Evolutionary conservation across 2,888 invertebrate genomes (phyloP).

Genomic region (Cantharis flavilabris): DNA sequence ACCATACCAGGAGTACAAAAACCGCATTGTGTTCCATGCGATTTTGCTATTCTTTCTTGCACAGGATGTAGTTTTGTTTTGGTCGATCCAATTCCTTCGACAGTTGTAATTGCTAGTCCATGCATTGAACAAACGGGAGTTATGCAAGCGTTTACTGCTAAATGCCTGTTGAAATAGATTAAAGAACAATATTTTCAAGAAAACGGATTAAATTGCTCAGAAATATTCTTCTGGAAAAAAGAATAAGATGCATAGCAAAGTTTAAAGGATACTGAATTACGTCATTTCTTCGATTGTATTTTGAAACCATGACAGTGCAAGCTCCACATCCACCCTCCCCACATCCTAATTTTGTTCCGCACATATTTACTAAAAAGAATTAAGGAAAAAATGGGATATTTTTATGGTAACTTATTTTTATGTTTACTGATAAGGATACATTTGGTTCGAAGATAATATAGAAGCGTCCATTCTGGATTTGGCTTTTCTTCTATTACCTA

Average conservation of each 20-base stretch:
- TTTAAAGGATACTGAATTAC: slow-evolving; percentile 60
- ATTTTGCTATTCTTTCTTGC: slow-evolving; percentile 85
- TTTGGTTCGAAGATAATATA: slow-evolving; percentile 80
- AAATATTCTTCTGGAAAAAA: background rate
- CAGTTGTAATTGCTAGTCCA: slow-evolving; percentile 87
- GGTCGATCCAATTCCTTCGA: slow-evolving; percentile 90
- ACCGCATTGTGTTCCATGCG: slow-evolving; percentile 94
- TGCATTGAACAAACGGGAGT: slow-evolving; percentile 86
- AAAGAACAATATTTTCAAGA: slow-evolving; percentile 43
- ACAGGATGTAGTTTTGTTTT: slow-evolving; percentile 80
- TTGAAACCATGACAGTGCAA: slow-evolving; percentile 92
- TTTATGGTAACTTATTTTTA: no score
- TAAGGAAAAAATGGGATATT: slow-evolving; percentile 25
- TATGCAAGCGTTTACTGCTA: slow-evolving; percentile 87
- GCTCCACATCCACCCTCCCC: slow-evolving; percentile 95
- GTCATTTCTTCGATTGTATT: slow-evolving; percentile 62
- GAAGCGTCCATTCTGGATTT: slow-evolving; percentile 83
- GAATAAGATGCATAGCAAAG: background rate
- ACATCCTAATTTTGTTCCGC: slow-evolving; percentile 91
- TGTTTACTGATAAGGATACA: slow-evolving; percentile 58
- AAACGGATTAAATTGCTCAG: background rate
- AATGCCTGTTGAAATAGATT: slow-evolving; percentile 63
- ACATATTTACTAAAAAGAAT: slow-evolving; percentile 65
- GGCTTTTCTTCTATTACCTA: slow-evolving; percentile 74
- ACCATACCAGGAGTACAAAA: slow-evolving; percentile 86